These are phyloP conservation scores for Holocentrus rufus DNA, from an alignment of 2,797 vertebrate species.

Conservation along the genomic window DNA sequence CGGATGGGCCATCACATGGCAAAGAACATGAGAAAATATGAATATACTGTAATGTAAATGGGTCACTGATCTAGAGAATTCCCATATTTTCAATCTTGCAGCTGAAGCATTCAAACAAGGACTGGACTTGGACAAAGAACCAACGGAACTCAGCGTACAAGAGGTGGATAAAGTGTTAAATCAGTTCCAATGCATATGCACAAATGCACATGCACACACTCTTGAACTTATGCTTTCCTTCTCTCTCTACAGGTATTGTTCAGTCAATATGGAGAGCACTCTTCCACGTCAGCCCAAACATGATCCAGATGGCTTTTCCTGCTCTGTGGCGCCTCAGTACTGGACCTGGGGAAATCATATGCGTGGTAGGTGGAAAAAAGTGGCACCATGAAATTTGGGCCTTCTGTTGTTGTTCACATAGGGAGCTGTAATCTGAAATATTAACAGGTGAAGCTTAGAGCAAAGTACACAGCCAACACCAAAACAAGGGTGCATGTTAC, in stretches of 20 bases:
- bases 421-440: conserved; percentile 45
- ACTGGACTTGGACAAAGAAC: conserved; percentile 83
- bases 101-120: conserved; percentile 85
- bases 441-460: conserved; percentile 54
- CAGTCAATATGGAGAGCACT: conserved; percentile 75
- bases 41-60: too few species aligned
- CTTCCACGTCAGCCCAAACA: conserved; percentile 67
- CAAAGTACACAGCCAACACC: conserved; percentile 52
- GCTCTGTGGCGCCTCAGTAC: conserved; percentile 83
- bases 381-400: conserved; percentile 10
- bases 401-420: too few species aligned
- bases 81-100: conserved; percentile 68
- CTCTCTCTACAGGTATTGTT: conserved; percentile 70
- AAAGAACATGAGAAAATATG: background rate
- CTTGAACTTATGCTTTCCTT: background rate
- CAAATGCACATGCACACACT: background rate
- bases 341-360: conserved; percentile 82
- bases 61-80: conserved; percentile 2
- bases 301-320: conserved; percentile 76
- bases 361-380: conserved; percentile 61
- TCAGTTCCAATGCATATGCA: background rate
- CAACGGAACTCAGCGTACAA: conserved; percentile 83
- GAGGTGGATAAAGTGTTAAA: conserved; percentile 74
- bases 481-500: conserved; percentile 45
- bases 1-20: too few species aligned